Base-by-base conservation (phyloP, 2,113 vertebrate genomes). In the Callaeas wilsoni region DNA sequence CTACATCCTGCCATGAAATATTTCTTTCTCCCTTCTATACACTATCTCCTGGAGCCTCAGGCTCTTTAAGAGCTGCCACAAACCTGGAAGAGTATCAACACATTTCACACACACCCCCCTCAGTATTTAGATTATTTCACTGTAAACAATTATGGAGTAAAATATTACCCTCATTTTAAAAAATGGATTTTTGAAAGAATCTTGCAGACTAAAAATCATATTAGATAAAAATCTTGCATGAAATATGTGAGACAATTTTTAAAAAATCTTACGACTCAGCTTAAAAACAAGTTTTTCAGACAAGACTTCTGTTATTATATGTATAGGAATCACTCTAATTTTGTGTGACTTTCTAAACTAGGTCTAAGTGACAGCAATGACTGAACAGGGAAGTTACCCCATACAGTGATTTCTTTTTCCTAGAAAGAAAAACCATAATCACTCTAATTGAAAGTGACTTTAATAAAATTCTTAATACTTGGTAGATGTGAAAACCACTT, bases 21-120 rank as follows among this genome's bases (percentile, higher is more conserved):
- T 52, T 47, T 53, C 16, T 73, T 71, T 20, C 33, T 77, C 9
- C 27, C 10, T 69, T 73, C 55, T 62, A 21, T 44, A 42, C 7
- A 35, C 3, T 33, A 7, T 30, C 21, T 87, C 22, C 47, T 71
- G n/a, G 33, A 63, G 30, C 10, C 13, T 47, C 29, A 65, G 26
- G 19, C 7, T 83, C 29, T n/a, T 71, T 17, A 76, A 49, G 44
- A 82, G 27, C 30, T 65, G 13, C 23, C 29, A 37, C 33, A 74
- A 65, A 41, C 7, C 14, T 47, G 27, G 22, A 90, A 47, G 10
- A 49, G 1, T 41, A 49, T 53, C 33, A 62, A 32, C 13, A 26
- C 0, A 0, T 71, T 90, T 68, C n/a, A 19, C 21, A 10, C 33
- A 18, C 33, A 16, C 22, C 5, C 2, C 7, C 6, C 16, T 53